phyloP scores from a whole-genome alignment of 1,140 invertebrate species.

The Aphaenogaster ashmeadi region DNA sequence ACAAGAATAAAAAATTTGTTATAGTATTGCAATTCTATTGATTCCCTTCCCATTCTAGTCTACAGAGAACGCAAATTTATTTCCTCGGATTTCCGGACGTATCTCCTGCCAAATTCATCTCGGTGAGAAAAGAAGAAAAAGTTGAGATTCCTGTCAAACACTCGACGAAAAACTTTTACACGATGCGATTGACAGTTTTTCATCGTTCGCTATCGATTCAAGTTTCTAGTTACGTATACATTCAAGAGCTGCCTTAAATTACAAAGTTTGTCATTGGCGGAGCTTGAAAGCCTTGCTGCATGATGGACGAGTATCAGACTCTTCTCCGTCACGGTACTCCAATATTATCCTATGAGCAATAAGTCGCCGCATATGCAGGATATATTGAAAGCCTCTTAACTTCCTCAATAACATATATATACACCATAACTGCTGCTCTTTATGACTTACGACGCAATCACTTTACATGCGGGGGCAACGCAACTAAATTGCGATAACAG shows the following conservation, averaged over 20 bases:
- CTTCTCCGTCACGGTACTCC: not conserved
- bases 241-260: constrained; percentile 14
- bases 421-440: not conserved
- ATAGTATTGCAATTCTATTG: not conserved
- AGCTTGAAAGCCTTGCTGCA: not conserved
- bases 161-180: constrained; percentile 6
- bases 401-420: not conserved
- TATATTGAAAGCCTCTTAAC: constrained; percentile 19
- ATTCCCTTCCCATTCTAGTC: not conserved
- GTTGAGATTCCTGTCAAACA: not conserved
- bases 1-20: not conserved
- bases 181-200: not conserved
- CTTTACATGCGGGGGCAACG: not conserved
- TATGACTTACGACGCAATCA: not conserved
- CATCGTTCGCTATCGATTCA: not conserved
- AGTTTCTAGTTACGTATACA: constrained; percentile 21
- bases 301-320: constrained; percentile 20
- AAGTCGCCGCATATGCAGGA: constrained; percentile 2
- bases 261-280: constrained; percentile 31
- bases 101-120: not conserved
- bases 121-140: not conserved
- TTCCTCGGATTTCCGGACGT: not conserved
- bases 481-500: not conserved
- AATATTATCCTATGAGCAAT: constrained; percentile 45
- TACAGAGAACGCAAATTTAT: not conserved